phyloP scores from a whole-genome alignment of 2,113 vertebrate genomes.

The Gallinago media region DNA sequence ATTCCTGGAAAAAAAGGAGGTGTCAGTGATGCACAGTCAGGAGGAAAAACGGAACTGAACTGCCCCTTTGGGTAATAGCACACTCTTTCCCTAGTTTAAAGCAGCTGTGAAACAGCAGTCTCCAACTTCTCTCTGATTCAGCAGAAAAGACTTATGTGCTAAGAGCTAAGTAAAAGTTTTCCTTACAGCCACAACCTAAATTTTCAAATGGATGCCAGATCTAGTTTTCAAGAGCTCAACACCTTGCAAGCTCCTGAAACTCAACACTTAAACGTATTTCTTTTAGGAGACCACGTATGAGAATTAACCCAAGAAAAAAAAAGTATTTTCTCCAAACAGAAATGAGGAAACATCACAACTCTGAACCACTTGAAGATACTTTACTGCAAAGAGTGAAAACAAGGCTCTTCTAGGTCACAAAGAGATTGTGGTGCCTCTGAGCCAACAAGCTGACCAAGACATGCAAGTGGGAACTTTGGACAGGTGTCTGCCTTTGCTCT shows the following conservation, averaged over 20 bases:
- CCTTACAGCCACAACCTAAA: background rate
- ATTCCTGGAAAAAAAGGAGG: background rate
- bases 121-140: background rate
- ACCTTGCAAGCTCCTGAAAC: background rate
- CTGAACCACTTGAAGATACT: background rate
- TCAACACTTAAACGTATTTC: background rate
- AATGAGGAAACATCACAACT: background rate
- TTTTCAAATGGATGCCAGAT: background rate
- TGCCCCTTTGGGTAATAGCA: background rate
- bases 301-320: background rate
- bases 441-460: background rate
- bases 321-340: background rate
- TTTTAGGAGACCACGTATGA: background rate
- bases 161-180: background rate
- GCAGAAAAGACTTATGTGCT: background rate
- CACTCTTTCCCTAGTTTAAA: background rate
- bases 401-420: background rate
- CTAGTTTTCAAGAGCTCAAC: background rate
- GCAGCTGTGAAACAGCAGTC: background rate
- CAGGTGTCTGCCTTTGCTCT: background rate
- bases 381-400: background rate
- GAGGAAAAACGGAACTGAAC: background rate
- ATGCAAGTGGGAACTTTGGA: background rate
- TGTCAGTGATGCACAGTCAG: background rate
- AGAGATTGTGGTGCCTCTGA: background rate